Conservation (phyloP, 2,797 vertebrate species). For the Phoebastria nigripes region DNA sequence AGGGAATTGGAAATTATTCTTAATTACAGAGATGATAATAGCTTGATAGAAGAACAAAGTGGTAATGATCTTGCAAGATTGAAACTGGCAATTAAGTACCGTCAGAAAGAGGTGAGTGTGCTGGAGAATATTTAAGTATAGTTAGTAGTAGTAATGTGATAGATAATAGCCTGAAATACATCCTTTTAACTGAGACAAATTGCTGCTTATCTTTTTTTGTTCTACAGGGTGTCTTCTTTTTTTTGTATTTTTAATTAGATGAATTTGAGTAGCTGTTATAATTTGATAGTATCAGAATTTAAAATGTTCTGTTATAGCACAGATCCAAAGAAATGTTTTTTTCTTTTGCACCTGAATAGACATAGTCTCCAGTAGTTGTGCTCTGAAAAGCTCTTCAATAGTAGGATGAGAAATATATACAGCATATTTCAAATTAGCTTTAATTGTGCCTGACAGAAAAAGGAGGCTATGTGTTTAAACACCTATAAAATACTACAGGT, state of each 20-base stretch:
- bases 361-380: neutral
- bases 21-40: conserved; percentile 91
- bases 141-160: neutral
- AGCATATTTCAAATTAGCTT: neutral
- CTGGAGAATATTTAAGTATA: conserved; percentile 16
- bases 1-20: conserved; percentile 94
- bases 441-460: neutral
- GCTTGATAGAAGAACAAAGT: conserved; percentile 87
- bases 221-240: neutral
- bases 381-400: neutral
- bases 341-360: neutral
- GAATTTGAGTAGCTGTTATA: neutral
- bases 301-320: neutral
- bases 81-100: conserved; percentile 96
- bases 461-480: neutral
- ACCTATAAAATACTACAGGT: neutral
- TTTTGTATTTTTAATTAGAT: neutral
- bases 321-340: neutral
- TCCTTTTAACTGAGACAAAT: conserved; percentile 1
- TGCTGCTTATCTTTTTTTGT: neutral
- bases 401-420: neutral
- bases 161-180: conserved; percentile 31
- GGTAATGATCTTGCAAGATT: conserved; percentile 90
- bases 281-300: neutral
- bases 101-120: conserved; percentile 92